These are phyloP conservation scores for Beris chalybata DNA, from an alignment of 2,888 invertebrate genomes.

Conservation along the genomic window DNA sequence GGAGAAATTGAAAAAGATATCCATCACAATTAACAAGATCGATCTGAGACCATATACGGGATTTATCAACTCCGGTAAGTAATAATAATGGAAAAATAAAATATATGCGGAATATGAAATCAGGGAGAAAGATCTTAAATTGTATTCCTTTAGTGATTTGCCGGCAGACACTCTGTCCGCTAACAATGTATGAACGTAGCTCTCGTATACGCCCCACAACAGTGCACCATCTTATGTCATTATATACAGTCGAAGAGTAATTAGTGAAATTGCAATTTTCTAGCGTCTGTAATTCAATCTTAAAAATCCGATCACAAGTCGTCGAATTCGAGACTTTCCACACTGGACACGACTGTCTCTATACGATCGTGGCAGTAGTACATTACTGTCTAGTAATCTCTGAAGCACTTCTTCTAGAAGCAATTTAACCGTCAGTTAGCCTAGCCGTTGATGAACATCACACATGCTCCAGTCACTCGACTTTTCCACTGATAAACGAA, in stretches of 20 bases:
- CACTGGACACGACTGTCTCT: no score
- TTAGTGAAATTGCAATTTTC: conserved; percentile 30
- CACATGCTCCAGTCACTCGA: conserved; percentile 13
- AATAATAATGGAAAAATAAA: conserved; percentile 28
- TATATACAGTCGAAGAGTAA: conserved; percentile 12
- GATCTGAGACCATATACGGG: conserved; percentile 15
- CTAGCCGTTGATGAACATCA: conserved; percentile 1
- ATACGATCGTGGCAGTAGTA: neutral
- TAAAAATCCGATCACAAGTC: conserved; percentile 25
- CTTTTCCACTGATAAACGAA: conserved; percentile 20
- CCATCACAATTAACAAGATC: conserved; percentile 21
- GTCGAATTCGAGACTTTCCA: conserved; percentile 20
- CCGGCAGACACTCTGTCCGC: conserved; percentile 16
- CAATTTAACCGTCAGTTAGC: no score
- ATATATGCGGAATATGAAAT: conserved; percentile 23
- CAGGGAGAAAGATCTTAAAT: conserved; percentile 27
- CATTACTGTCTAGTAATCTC: neutral
- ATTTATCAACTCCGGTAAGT: conserved; percentile 2
- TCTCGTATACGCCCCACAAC: conserved; percentile 1
- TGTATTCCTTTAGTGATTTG: conserved; percentile 13
- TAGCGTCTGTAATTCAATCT: conserved; percentile 30
- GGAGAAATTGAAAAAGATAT: conserved; percentile 31
- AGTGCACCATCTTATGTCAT: conserved; percentile 20
- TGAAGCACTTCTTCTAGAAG: no score
- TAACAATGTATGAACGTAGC: conserved; percentile 16